A percentile compares a stretch with the other conserved stretches of the same genome.
Conservation (phyloP, 1,140 invertebrate genomes). For the Plectus sambesii region DNA sequence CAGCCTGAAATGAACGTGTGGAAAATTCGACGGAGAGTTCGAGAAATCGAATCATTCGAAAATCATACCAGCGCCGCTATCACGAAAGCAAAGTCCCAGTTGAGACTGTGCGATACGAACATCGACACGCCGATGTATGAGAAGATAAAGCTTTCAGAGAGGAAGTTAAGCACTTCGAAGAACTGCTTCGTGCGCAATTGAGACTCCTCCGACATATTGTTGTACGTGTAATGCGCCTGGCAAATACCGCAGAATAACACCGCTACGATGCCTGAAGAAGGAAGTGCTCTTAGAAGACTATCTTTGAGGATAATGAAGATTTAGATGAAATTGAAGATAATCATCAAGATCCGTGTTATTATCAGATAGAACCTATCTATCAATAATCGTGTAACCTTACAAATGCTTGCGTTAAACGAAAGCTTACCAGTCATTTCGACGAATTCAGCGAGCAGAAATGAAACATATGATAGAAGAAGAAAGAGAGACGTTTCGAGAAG, state of each 20-base stretch:
- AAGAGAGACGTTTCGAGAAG: conserved; percentile 89
- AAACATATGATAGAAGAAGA: conserved; percentile 92
- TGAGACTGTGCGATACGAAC: conserved; percentile 90
- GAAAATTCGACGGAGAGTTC: conserved; percentile 13
- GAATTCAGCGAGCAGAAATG: conserved; percentile 89
- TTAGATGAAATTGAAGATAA: background rate
- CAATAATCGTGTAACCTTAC: conserved; percentile 1
- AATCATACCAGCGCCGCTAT: conserved; percentile 71
- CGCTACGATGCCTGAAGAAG: conserved; percentile 69
- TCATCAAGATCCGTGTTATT: background rate
- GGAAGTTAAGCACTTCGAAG: conserved; percentile 63
- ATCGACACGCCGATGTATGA: conserved; percentile 96
- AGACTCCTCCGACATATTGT: conserved; percentile 78
- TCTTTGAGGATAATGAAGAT: background rate
- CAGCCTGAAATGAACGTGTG: conserved; percentile 54
- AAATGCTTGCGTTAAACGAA: conserved; percentile 23
- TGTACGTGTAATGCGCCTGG: conserved; percentile 97
- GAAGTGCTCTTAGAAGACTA: conserved; percentile 3
- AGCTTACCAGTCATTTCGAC: conserved; percentile 73
- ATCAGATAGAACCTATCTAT: background rate
- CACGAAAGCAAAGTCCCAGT: conserved; percentile 82
- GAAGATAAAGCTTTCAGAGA: conserved; percentile 97
- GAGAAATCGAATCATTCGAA: conserved; percentile 20
- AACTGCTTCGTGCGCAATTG: conserved; percentile 71
- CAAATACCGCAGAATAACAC: conserved; percentile 96